Conservation (phyloP, 2,113 vertebrate genomes). For the Chaetorhynchus papuensis region DNA sequence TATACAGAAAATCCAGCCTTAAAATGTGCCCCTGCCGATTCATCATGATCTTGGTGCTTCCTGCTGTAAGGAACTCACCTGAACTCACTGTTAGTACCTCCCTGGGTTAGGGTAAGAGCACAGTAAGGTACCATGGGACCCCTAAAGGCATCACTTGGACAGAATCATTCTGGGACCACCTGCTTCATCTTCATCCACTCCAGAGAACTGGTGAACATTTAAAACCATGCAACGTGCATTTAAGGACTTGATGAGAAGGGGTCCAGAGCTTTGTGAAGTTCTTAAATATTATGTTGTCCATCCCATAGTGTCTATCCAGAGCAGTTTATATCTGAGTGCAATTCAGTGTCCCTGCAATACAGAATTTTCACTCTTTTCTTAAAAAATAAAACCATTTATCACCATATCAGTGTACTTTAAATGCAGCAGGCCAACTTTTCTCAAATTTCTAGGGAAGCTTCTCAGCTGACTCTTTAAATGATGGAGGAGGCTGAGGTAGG, state of each 20-base stretch:
- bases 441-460: not conserved
- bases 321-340: not conserved
- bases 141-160: not conserved
- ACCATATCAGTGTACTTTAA: not conserved
- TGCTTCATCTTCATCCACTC: not conserved
- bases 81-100: accelerated
- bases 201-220: not conserved
- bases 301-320: not conserved
- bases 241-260: not conserved
- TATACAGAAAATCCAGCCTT: not conserved
- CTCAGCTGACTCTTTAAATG: not conserved
- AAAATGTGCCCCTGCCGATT: not conserved
- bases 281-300: not conserved
- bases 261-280: not conserved
- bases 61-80: not conserved
- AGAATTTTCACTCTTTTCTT: not conserved
- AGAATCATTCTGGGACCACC: not conserved
- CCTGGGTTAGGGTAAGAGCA: not conserved
- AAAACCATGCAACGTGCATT: not conserved
- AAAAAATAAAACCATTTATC: not conserved
- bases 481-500: not conserved
- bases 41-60: not conserved
- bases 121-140: not conserved
- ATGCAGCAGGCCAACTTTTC: not conserved
- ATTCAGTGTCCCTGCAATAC: not conserved